Conservation (phyloP, 64 coral and sea anemone genomes). For the Montipora capricornis region DNA sequence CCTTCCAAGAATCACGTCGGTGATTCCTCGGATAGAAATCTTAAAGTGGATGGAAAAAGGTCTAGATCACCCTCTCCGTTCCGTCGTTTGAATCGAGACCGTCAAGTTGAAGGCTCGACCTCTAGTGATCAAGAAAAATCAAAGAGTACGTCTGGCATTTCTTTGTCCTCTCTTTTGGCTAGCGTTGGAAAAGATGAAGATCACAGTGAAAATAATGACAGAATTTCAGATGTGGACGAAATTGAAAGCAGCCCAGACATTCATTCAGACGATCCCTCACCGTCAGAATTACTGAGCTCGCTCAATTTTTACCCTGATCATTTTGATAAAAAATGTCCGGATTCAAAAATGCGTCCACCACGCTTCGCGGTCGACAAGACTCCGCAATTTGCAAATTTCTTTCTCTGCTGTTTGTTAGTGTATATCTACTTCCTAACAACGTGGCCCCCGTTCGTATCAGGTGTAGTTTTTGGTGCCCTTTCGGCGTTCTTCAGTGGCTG, state of each 20-base stretch:
- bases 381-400: slow-evolving; percentile 69
- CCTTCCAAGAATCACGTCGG: slow-evolving; percentile 73
- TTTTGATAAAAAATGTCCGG: neutral
- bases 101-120: slow-evolving; percentile 47
- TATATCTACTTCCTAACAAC: slow-evolving; percentile 77
- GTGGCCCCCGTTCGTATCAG: slow-evolving; percentile 76
- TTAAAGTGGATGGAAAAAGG: neutral
- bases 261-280: slow-evolving; percentile 3
- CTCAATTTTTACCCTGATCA: slow-evolving; percentile 11
- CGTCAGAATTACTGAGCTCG: neutral
- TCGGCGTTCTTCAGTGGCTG: slow-evolving; percentile 82
- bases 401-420: slow-evolving; percentile 58
- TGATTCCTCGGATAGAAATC: slow-evolving; percentile 9
- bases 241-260: slow-evolving; percentile 30
- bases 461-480: slow-evolving; percentile 72
- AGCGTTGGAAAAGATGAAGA: slow-evolving; percentile 72
- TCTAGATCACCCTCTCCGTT: slow-evolving; percentile 88
- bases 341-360: neutral
- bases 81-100: slow-evolving; percentile 72
- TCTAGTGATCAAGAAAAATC: slow-evolving; percentile 56
- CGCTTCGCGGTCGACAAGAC: slow-evolving; percentile 9
- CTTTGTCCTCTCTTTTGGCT: slow-evolving; percentile 87
- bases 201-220: slow-evolving; percentile 3
- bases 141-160: slow-evolving; percentile 60
- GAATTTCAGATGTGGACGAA: slow-evolving; percentile 12